Conservation (phyloP, 2,113 vertebrate genomes). For the Cyanoliseus patagonus region DNA sequence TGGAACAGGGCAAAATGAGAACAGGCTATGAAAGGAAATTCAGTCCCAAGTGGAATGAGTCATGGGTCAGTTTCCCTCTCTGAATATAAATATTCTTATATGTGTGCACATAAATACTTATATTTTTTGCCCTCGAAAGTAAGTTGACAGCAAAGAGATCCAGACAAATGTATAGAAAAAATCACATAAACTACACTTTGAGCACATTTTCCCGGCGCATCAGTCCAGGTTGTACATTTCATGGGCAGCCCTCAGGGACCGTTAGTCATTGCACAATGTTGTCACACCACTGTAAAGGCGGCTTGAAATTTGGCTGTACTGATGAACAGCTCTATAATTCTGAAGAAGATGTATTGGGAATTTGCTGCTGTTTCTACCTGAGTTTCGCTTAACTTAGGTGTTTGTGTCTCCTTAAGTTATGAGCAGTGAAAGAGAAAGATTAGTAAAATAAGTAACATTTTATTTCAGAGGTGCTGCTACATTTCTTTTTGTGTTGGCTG, state of each 20-base stretch:
- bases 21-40: neutral
- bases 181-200: neutral
- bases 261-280: accelerated
- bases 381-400: neutral
- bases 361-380: neutral
- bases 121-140: neutral
- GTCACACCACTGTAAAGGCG: neutral
- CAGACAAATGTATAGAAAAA: neutral
- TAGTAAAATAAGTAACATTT: neutral
- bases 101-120: neutral
- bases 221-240: accelerated
- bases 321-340: neutral
- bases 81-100: accelerated
- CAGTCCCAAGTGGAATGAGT: neutral
- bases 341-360: neutral
- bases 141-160: neutral
- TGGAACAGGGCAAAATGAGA: neutral
- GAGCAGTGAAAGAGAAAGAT: neutral
- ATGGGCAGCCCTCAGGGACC: neutral
- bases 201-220: neutral
- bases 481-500: neutral
- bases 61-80: neutral
- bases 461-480: neutral
- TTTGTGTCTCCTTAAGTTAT: neutral
- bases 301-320: neutral